Evolutionary conservation across 2,888 invertebrate genomes (phyloP).

Genomic region (Carterocephalus palaemon): DNA sequence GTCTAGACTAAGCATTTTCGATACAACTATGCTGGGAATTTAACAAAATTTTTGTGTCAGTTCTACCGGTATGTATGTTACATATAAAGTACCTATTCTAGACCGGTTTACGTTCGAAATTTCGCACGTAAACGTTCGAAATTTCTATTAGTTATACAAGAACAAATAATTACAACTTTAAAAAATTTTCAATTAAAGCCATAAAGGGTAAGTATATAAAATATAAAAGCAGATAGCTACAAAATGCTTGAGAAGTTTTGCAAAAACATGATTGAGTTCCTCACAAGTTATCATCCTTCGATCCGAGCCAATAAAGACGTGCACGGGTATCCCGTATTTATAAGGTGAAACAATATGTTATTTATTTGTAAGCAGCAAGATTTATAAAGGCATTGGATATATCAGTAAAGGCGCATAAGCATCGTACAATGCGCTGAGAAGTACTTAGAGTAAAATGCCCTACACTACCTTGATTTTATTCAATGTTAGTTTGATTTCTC

Average conservation of each 20-base stretch:
- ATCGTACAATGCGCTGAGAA: conserved; percentile 28
- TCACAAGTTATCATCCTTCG: conserved; percentile 36
- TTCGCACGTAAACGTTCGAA: no score
- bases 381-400: conserved; percentile 56
- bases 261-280: conserved; percentile 33
- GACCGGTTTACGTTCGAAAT: no score
- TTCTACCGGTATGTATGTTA: no score
- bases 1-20: conserved; percentile 21
- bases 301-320: conserved; percentile 53
- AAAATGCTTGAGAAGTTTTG: not conserved
- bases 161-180: no score
- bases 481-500: no score
- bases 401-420: conserved; percentile 41
- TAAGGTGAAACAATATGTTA: conserved; percentile 55
- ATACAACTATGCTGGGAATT: not conserved
- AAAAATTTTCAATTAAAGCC: no score
- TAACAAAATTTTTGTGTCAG: not conserved
- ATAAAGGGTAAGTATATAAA: no score
- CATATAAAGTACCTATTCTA: no score
- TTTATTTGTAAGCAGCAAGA: conserved; percentile 56
- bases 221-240: not conserved
- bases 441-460: conserved; percentile 29
- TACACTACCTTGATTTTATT: conserved; percentile 1
- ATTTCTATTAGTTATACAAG: no score
- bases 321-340: conserved; percentile 50